Conservation (phyloP, 1,140 invertebrate genomes). For the Littorina saxatilis region DNA sequence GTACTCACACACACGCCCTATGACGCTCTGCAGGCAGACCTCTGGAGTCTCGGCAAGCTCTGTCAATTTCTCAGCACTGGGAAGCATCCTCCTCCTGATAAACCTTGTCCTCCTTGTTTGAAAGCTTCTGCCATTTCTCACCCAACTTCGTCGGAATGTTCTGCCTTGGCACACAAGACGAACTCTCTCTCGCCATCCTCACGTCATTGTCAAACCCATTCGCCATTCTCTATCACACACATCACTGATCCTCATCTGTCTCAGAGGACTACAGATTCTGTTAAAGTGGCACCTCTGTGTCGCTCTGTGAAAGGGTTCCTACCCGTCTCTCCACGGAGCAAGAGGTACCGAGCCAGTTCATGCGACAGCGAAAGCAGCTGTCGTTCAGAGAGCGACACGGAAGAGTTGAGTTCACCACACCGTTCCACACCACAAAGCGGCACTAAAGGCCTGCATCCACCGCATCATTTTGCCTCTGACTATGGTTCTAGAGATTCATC, state of each 20-base stretch:
- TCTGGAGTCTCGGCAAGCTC: slow-evolving; percentile 57
- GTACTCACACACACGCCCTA: slow-evolving; percentile 47
- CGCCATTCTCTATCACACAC: too few species aligned
- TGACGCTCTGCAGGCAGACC: slow-evolving; percentile 48
- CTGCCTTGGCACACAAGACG: too few species aligned
- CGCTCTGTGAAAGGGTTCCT: too few species aligned
- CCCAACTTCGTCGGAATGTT: too few species aligned
- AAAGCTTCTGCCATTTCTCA: not conserved
- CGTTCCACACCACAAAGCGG: not conserved
- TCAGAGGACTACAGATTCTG: too few species aligned
- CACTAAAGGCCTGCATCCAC: not conserved
- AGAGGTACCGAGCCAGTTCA: not conserved
- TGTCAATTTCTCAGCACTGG: slow-evolving; percentile 47
- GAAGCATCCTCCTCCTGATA: not conserved
- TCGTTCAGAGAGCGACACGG: slow-evolving; percentile 1
- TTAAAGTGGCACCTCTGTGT: not conserved
- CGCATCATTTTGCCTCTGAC: not conserved
- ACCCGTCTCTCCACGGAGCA: not conserved
- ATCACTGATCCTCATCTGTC: too few species aligned
- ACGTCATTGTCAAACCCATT: too few species aligned
- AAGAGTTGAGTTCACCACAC: not conserved
- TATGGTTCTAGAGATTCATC: too few species aligned
- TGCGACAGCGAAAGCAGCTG: slow-evolving; percentile 9
- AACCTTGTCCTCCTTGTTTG: not conserved
- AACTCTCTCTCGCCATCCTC: too few species aligned